Evolutionary conservation across 2,888 invertebrate genomes (phyloP).

Genomic region (Eucera pruinosa): DNA sequence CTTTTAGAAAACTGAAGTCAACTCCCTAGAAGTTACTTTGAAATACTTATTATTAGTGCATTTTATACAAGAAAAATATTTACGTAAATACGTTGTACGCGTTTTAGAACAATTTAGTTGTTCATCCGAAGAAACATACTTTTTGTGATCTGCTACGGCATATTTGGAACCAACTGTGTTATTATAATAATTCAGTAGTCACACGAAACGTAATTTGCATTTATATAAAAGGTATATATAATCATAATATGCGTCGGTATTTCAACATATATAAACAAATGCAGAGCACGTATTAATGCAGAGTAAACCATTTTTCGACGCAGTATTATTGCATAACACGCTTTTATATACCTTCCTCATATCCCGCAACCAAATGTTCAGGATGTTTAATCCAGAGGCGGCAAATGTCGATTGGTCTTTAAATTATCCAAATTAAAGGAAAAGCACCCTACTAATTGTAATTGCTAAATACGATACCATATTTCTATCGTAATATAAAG

Average conservation of each 20-base stretch:
- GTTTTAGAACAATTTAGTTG: slow-evolving; percentile 50
- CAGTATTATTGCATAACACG: slow-evolving; percentile 43
- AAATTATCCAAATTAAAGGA: slow-evolving; percentile 15
- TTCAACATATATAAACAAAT: slow-evolving; percentile 16
- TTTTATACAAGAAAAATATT: slow-evolving; percentile 50
- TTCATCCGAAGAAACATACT: slow-evolving; percentile 36
- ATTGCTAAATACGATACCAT: slow-evolving; percentile 4
- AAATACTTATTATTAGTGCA: slow-evolving; percentile 38
- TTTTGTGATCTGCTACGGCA: slow-evolving; percentile 42
- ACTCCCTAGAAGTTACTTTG: slow-evolving; percentile 32
- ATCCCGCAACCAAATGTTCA: slow-evolving; percentile 56
- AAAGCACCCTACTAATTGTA: not conserved
- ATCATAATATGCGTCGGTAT: slow-evolving; percentile 24
- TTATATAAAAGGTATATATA: slow-evolving; percentile 42
- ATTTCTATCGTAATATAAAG: slow-evolving; percentile 2
- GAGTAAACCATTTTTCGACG: slow-evolving; percentile 31
- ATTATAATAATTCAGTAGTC: slow-evolving; percentile 29
- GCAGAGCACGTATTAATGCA: slow-evolving; percentile 24
- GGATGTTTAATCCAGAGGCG: slow-evolving; percentile 40
- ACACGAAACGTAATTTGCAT: slow-evolving; percentile 52
- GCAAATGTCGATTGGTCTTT: slow-evolving; percentile 42
- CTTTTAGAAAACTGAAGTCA: slow-evolving; percentile 19
- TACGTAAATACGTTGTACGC: slow-evolving; percentile 32
- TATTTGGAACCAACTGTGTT: slow-evolving; percentile 61
- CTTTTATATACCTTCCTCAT: slow-evolving; percentile 27